Evolutionary conservation across 1,140 invertebrate genomes (phyloP).

Genomic region (Aplysia californica): DNA sequence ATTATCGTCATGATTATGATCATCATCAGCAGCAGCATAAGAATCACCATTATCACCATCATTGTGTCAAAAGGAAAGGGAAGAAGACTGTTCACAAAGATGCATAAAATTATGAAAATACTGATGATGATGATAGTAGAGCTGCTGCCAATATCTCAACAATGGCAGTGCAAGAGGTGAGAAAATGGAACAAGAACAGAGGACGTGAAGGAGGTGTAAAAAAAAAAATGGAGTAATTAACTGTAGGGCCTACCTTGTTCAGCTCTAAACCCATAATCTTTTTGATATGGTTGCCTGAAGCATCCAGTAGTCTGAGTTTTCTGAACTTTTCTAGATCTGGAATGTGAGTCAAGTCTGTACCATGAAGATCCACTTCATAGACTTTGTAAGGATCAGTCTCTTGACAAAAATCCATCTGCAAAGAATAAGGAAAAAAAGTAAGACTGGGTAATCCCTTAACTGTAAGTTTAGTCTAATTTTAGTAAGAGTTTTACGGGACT

Average conservation of each 20-base stretch:
- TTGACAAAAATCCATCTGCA: slow-evolving; percentile 47
- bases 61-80: too few species aligned
- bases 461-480: neutral
- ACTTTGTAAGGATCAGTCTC: slow-evolving; percentile 51
- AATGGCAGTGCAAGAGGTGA: too few species aligned
- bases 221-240: too few species aligned
- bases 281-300: slow-evolving; percentile 62
- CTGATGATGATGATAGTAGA: too few species aligned
- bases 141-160: too few species aligned
- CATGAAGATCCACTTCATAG: slow-evolving; percentile 58
- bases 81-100: too few species aligned
- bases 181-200: too few species aligned
- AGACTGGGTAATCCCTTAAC: neutral
- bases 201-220: too few species aligned
- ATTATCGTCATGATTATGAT: too few species aligned
- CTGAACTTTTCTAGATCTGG: slow-evolving; percentile 51
- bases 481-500: neutral
- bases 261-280: slow-evolving; percentile 53
- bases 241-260: slow-evolving; percentile 47
- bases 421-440: neutral
- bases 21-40: too few species aligned
- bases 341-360: slow-evolving; percentile 42
- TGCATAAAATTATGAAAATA: too few species aligned
- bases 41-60: too few species aligned
- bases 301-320: slow-evolving; percentile 57